phyloP scores from a whole-genome alignment of 2,888 invertebrate species.

The Notocelia uddmanniana region DNA sequence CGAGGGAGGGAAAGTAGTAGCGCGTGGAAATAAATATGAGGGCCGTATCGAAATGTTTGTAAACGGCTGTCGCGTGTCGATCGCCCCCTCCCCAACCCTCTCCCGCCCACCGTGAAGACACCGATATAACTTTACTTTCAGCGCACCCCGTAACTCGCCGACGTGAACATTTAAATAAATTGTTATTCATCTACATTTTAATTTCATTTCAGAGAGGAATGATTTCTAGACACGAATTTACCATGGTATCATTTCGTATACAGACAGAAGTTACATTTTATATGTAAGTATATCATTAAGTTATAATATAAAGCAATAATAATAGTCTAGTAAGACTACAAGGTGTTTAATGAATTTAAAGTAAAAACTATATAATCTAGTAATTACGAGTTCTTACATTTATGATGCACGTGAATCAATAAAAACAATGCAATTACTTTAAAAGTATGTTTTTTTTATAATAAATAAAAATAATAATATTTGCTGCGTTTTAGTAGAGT shows the following conservation, averaged over 20 bases:
- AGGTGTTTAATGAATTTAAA: not conserved
- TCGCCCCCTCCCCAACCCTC: slow-evolving; percentile 67
- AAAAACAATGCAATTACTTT: too few relatives aligned
- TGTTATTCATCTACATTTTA: slow-evolving; percentile 40
- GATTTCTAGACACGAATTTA: not conserved
- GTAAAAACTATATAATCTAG: not conserved
- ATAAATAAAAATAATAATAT: too few relatives aligned
- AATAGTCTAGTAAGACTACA: too few relatives aligned
- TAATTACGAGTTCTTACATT: not conserved
- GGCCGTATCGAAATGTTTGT: slow-evolving; percentile 81
- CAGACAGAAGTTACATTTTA: not conserved
- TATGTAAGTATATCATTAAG: not conserved
- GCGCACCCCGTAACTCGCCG: slow-evolving; percentile 4
- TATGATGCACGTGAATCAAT: too few relatives aligned
- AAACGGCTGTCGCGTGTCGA: slow-evolving; percentile 78
- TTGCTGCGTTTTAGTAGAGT: too few relatives aligned
- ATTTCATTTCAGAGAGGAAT: slow-evolving; percentile 27
- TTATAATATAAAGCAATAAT: not conserved
- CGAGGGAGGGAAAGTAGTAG: slow-evolving; percentile 67
- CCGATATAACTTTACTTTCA: slow-evolving; percentile 28
- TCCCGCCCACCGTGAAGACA: slow-evolving; percentile 39
- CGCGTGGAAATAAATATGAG: slow-evolving; percentile 77
- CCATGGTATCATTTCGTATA: not conserved
- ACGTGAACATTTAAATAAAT: slow-evolving; percentile 42
- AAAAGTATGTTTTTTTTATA: too few relatives aligned